phyloP scores from a whole-genome alignment of 2,113 vertebrate genomes.

The Galbula dea region DNA sequence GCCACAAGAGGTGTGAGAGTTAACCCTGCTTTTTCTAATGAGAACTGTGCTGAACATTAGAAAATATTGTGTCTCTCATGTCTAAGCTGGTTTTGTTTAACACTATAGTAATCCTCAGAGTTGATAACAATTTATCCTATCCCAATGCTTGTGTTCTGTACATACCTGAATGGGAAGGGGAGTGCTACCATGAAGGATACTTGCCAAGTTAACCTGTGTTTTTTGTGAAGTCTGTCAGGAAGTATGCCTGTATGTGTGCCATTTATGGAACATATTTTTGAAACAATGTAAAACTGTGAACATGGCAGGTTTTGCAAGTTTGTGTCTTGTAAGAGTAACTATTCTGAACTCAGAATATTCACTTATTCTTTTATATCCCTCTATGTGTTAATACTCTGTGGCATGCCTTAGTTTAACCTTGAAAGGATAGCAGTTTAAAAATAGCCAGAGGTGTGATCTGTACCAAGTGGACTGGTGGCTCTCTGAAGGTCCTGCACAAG shows the following conservation, averaged over 20 bases:
- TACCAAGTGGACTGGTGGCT: not conserved
- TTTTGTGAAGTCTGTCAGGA: not conserved
- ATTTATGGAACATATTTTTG: not conserved
- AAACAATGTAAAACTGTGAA: not conserved
- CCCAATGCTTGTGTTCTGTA: not conserved
- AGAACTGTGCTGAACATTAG: not conserved
- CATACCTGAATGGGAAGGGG: not conserved
- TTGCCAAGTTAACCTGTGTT: not conserved
- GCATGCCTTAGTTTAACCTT: not conserved
- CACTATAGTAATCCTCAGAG: not conserved
- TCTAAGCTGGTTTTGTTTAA: not conserved
- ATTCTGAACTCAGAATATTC: not conserved
- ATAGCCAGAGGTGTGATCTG: not conserved
- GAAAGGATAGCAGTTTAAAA: not conserved
- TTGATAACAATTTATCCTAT: not conserved
- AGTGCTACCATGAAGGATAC: not conserved
- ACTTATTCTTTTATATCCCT: not conserved
- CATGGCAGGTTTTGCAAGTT: not conserved
- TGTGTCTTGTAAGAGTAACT: not conserved
- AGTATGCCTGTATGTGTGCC: not conserved
- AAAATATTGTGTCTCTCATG: not conserved
- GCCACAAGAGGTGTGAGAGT: slow-evolving; percentile 65
- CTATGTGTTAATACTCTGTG: not conserved
- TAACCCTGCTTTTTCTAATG: slow-evolving; percentile 53
- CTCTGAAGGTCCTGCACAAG: not conserved